A percentile compares a stretch with the other conserved stretches of the same genome.
These are phyloP conservation scores for Chaetodon trifascialis DNA, from an alignment of 2,113 vertebrate genomes.

Conservation along the genomic window DNA sequence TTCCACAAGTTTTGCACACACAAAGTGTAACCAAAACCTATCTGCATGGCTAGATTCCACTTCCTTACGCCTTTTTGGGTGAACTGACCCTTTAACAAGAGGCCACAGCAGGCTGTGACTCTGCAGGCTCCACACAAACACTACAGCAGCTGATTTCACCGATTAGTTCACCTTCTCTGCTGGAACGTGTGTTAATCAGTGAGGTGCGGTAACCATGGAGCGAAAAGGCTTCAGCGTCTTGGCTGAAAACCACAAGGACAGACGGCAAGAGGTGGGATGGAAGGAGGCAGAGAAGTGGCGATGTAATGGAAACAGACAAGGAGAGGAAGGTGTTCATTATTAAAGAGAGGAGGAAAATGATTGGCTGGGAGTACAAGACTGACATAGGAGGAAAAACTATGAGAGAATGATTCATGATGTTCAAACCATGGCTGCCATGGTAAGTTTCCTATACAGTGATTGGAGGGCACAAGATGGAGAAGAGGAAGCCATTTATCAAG, in stretches of 20 bases:
- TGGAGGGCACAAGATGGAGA: constrained; percentile 11
- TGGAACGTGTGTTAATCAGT: constrained; percentile 34
- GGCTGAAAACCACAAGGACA: constrained; percentile 25
- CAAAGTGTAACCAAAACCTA: neutral
- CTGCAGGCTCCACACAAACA: constrained; percentile 35
- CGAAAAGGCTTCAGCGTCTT: constrained; percentile 38
- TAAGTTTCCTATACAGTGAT: constrained; percentile 51
- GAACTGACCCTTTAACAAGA: constrained; percentile 30
- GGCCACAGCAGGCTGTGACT: neutral
- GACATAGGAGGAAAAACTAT: constrained; percentile 28
- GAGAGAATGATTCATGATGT: constrained; percentile 40
- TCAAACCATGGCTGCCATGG: constrained; percentile 61
- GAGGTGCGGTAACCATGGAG: constrained; percentile 17
- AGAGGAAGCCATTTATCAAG: constrained; percentile 9
- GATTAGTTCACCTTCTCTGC: constrained; percentile 40
- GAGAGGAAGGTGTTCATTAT: constrained; percentile 45
- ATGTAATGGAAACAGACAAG: constrained; percentile 23
- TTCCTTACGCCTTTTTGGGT: neutral
- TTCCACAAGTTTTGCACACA: neutral
- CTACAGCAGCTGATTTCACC: constrained; percentile 31
- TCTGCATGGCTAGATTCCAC: neutral
- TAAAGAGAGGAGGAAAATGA: constrained; percentile 27
- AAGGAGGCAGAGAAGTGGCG: constrained; percentile 27
- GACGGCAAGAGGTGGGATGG: constrained; percentile 26
- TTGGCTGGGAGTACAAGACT: constrained; percentile 26